Evolutionary conservation across 2,797 vertebrate genomes (phyloP).

Genomic region (Danio aesculapii): DNA sequence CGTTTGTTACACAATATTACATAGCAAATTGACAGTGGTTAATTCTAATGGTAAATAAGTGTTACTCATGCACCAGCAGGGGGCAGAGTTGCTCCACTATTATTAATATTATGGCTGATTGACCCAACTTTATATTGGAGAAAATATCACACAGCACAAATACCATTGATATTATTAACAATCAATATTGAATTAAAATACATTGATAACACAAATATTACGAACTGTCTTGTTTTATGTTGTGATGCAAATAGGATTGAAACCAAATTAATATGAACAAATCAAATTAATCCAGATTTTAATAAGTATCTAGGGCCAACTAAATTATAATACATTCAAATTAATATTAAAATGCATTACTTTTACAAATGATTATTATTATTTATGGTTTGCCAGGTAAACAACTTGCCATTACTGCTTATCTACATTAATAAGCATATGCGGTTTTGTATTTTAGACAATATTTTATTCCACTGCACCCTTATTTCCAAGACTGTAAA

Average conservation of each 20-base stretch:
- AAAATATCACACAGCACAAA: conserved; percentile 7
- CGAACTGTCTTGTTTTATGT: neutral
- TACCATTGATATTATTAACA: neutral
- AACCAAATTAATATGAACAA: neutral
- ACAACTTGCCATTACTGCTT: neutral
- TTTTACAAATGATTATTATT: neutral
- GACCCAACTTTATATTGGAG: neutral
- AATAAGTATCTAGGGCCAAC: neutral
- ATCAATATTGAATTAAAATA: neutral
- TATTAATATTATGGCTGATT: neutral
- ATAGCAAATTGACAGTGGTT: neutral
- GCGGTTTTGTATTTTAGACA: neutral
- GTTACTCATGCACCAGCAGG: conserved; percentile 38
- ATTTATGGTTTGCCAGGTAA: neutral
- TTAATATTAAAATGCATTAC: neutral
- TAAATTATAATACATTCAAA: neutral
- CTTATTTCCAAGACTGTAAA: conserved; percentile 10
- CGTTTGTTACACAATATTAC: neutral
- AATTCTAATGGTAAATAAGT: no score
- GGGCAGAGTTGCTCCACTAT: conserved; percentile 46
- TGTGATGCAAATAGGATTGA: neutral
- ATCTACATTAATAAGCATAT: conserved; percentile 17
- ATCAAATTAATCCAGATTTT: neutral
- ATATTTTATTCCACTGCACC: neutral
- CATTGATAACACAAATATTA: neutral